Conservation (phyloP, 2,797 vertebrate species). For the Pachyuromys duprasi region DNA sequence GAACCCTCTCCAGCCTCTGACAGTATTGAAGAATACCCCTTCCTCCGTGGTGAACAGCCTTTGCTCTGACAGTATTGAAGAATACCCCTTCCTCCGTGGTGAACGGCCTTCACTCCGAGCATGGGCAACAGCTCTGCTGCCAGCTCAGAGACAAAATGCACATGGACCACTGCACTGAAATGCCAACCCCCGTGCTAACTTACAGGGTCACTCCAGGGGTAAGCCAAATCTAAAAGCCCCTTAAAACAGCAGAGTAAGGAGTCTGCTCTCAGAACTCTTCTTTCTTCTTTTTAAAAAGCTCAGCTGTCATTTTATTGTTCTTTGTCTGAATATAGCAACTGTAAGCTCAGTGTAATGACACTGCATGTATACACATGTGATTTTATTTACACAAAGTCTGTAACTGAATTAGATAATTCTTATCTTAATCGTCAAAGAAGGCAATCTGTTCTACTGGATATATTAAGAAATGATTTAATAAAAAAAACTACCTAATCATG, state of each 20-base stretch:
- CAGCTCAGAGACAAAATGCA: background rate
- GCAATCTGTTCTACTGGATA: constrained; percentile 70
- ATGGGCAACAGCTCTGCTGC: background rate
- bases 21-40: background rate
- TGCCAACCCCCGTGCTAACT: background rate
- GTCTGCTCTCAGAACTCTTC: background rate
- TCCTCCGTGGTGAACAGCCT: background rate
- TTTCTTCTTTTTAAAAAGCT: constrained; percentile 30
- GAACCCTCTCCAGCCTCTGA: background rate
- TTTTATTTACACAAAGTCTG: constrained; percentile 78
- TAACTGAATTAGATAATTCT: constrained; percentile 83
- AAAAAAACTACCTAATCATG: constrained; percentile 65
- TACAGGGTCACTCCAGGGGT: background rate
- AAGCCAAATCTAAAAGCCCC: background rate
- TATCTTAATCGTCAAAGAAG: constrained; percentile 77
- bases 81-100: background rate
- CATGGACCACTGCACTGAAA: background rate
- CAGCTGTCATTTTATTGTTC: constrained; percentile 59
- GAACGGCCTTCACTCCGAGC: background rate
- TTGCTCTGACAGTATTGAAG: background rate
- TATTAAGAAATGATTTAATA: constrained; percentile 72
- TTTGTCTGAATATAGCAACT: constrained; percentile 39
- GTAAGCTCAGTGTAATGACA: constrained; percentile 73
- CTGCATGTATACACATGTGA: constrained; percentile 73
- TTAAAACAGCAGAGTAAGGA: constrained; percentile 39